Evolutionary conservation across 2,888 invertebrate genomes (phyloP).

Genomic region (Ashinkailepas kermadecensis): DNA sequence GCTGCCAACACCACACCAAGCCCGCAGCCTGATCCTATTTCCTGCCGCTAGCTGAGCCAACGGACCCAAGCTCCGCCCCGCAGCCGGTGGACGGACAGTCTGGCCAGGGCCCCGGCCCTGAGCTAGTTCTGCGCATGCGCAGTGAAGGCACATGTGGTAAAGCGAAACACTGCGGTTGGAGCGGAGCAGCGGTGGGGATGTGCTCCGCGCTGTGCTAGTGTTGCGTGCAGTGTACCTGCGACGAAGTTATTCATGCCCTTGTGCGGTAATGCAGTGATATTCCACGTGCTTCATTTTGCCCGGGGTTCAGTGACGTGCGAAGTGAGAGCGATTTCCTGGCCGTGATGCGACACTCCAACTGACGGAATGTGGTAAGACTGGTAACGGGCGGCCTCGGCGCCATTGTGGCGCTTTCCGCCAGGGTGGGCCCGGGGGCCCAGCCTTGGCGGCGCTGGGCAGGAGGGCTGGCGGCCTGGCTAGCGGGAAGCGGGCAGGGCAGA

Average conservation of each 20-base stretch:
- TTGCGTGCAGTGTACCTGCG: neutral
- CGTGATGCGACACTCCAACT: neutral
- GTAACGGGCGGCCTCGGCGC: neutral
- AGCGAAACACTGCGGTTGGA: neutral
- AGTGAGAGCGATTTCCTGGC: neutral
- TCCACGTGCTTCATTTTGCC: neutral
- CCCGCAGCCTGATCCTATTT: constrained; percentile 13
- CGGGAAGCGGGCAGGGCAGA: no score
- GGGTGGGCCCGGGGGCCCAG: neutral
- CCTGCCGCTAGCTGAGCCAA: constrained; percentile 15
- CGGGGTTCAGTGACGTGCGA: neutral
- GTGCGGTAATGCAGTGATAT: neutral
- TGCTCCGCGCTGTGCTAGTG: neutral
- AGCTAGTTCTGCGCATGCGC: constrained; percentile 6
- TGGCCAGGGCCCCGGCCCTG: constrained; percentile 8
- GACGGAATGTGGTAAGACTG: neutral
- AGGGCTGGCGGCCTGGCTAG: no score
- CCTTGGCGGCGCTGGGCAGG: neutral
- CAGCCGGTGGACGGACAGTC: constrained; percentile 7
- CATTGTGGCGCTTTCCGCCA: neutral
- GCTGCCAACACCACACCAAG: constrained; percentile 8
- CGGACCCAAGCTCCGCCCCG: constrained; percentile 8
- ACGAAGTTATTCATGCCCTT: neutral
- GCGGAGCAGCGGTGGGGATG: neutral
- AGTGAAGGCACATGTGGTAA: neutral